phyloP scores from a whole-genome alignment of 2,797 vertebrate species.

The Diglossa cyanea region DNA sequence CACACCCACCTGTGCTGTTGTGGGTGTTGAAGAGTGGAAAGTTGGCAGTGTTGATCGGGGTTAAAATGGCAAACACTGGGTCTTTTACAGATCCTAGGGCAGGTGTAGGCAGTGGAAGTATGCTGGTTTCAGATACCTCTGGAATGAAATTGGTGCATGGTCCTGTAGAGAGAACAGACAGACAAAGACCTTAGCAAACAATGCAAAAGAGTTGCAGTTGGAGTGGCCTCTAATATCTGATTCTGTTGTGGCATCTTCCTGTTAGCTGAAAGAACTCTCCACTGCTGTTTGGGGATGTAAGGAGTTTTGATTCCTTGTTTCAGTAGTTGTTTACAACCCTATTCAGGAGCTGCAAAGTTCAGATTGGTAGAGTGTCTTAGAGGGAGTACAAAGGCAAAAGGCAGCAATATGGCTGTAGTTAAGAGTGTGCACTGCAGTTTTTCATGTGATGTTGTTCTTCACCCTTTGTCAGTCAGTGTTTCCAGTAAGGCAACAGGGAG shows the following conservation, averaged over 20 bases:
- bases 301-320: neutral
- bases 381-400: neutral
- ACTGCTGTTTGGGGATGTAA: neutral
- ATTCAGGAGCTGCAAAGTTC: neutral
- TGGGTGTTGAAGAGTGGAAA: neutral
- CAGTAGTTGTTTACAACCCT: neutral
- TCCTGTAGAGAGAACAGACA: neutral
- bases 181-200: neutral
- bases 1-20: neutral
- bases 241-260: neutral
- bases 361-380: neutral
- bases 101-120: neutral
- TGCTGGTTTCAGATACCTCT: neutral
- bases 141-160: rapidly evolving
- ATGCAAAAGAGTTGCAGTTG: neutral
- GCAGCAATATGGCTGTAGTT: rapidly evolving
- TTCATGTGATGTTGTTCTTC: neutral
- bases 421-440: neutral
- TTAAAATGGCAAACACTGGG: neutral
- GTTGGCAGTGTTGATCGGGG: rapidly evolving
- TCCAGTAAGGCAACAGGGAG: neutral
- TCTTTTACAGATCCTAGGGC: neutral
- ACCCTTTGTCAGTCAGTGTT: neutral
- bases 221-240: rapidly evolving
- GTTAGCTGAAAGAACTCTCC: neutral